Conservation (phyloP, 1,140 invertebrate species). For the Megathymus violae region DNA sequence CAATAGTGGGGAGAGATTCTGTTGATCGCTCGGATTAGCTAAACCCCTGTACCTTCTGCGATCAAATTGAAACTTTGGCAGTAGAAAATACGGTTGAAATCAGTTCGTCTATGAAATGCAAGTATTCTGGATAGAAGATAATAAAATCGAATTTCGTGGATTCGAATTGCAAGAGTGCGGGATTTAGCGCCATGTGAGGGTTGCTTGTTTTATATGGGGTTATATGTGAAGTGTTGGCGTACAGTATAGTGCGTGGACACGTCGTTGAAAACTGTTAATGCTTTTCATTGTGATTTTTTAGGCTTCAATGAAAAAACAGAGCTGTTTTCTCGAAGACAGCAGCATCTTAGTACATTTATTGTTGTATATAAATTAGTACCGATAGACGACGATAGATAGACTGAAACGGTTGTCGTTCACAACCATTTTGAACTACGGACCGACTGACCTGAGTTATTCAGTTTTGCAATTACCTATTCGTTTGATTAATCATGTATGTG, state of each 20-base stretch:
- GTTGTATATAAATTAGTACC: no score
- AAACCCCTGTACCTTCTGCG: background rate
- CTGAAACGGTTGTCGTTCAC: no score
- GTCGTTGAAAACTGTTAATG: no score
- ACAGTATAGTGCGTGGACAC: background rate
- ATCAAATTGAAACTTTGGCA: background rate
- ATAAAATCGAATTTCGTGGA: conserved; percentile 29
- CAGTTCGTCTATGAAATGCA: background rate
- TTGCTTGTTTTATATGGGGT: conserved; percentile 1
- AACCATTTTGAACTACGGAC: no score
- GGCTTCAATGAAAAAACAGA: no score
- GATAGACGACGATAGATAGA: no score
- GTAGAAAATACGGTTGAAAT: conserved; percentile 13
- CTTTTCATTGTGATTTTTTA: no score
- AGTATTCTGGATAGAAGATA: conserved; percentile 31
- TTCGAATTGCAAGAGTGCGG: conserved; percentile 10
- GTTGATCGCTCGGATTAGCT: conserved; percentile 20
- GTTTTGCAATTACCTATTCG: no score
- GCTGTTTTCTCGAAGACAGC: no score
- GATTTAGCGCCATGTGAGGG: conserved; percentile 3
- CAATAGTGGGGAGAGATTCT: conserved; percentile 17
- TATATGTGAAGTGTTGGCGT: background rate
- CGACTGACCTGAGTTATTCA: no score
- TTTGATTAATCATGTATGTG: no score
- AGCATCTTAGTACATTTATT: no score